Evolutionary conservation across 2,888 invertebrate species (phyloP), one percentile per base, ranked within the genome.

Genomic region (Xestobium rufovillosum): DNA sequence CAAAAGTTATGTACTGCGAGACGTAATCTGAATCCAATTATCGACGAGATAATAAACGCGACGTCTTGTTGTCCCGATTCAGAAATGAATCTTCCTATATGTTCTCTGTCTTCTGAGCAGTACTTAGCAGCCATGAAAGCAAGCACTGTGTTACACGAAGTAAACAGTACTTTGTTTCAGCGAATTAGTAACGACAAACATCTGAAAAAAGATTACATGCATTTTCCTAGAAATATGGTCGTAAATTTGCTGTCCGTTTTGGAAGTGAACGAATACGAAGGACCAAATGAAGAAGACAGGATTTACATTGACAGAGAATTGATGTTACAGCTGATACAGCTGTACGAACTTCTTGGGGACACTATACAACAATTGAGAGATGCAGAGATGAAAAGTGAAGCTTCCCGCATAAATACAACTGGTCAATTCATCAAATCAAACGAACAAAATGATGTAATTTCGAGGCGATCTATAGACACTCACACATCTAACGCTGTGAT

Each of bases 301-400:
- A 45, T 50, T 6, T 46, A 41, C 25, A 42, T 50, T n/a, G 50
- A 50, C 31, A 39, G 36, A 6, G 44, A 39, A 34, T 27, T 48
- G 8, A 34, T 49, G 37, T 39, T 42, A n/a, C 45, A 49, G 29
- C 26, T 50, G 12, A 30, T 48, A 3, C 41, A 50, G 9, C 28
- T 50, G 16, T 48, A 50, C 13, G 39, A 42, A 14, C 25, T 49
- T 26, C 41, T 50, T 3, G 42, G 34, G 4, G 45, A 48, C 8
- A 49, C 50, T 1, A 49, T 50, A 13, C 34, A 17, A 3, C 41
- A 45, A 34, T 28, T 50, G 13, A 42, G 40, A 10, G 17, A 14
- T 4, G 28, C 32, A 16, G 41, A 41, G 12, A 10, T 31, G 30
- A 15, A 38, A 31, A 23, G 34, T 34, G 14, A 28, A 28, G 34